These are phyloP conservation scores for Psittacula derbiana DNA, from an alignment of 2,797 vertebrate species.

Conservation along the genomic window DNA sequence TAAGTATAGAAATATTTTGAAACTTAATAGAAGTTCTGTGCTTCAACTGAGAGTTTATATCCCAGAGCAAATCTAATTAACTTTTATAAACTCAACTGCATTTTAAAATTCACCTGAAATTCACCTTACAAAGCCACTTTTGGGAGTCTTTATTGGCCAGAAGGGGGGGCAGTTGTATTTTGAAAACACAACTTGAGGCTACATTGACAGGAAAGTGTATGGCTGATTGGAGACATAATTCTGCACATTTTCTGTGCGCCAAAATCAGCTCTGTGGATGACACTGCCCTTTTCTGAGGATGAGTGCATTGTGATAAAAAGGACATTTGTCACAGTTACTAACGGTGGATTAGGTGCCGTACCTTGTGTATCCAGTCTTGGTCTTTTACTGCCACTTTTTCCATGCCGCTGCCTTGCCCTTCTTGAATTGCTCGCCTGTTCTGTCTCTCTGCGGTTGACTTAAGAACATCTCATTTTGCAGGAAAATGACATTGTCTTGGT, in stretches of 20 bases:
- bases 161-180: slow-evolving; percentile 47
- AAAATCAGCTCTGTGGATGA: background rate
- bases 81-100: background rate
- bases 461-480: background rate
- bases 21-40: background rate
- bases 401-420: background rate
- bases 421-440: background rate
- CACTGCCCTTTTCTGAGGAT: background rate
- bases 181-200: background rate
- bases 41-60: background rate
- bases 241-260: background rate
- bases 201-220: background rate
- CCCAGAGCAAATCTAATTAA: background rate
- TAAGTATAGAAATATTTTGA: background rate
- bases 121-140: background rate
- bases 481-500: background rate
- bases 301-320: background rate
- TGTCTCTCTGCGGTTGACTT: background rate
- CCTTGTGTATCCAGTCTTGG: background rate
- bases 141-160: background rate
- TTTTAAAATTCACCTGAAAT: background rate
- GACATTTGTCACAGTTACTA: background rate
- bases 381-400: background rate
- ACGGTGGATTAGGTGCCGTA: background rate
- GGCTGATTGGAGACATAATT: background rate